Percentiles rank a stretch among this genome's conserved stretches.
These are phyloP conservation scores for Volucella inflata DNA, from an alignment of 2,888 invertebrate species.

Conservation along the genomic window DNA sequence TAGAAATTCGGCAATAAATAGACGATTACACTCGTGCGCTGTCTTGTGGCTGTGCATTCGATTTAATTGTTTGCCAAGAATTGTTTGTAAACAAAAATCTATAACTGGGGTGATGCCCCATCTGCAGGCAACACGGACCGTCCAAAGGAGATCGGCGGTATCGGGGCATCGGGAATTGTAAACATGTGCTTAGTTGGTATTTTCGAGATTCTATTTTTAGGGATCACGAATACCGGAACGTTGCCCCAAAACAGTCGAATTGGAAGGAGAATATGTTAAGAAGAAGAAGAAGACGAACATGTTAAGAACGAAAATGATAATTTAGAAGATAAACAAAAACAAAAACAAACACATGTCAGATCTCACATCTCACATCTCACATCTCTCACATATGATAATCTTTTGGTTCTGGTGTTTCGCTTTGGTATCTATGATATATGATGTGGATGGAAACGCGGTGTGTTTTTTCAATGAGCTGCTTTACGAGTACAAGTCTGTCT, in stretches of 20 bases:
- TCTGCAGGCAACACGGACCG: no score
- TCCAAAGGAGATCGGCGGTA: neutral
- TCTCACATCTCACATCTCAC: neutral
- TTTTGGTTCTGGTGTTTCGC: neutral
- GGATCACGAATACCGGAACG: slow-evolving; percentile 15
- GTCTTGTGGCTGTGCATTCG: slow-evolving; percentile 44
- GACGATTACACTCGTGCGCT: slow-evolving; percentile 10
- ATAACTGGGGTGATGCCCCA: slow-evolving; percentile 10
- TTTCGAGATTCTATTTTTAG: slow-evolving; percentile 55
- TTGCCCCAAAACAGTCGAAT: neutral
- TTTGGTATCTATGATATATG: slow-evolving; percentile 2
- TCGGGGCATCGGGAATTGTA: neutral
- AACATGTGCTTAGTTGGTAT: slow-evolving; percentile 28
- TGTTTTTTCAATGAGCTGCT: neutral
- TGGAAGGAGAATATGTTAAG: neutral
- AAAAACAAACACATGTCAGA: neutral
- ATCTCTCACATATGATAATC: slow-evolving; percentile 11
- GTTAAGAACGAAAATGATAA: slow-evolving; percentile 15
- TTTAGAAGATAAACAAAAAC: slow-evolving; percentile 42
- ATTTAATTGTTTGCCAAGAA: slow-evolving; percentile 69
- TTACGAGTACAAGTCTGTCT: neutral
- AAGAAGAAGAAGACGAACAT: neutral
- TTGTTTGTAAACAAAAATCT: slow-evolving; percentile 62
- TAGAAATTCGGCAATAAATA: slow-evolving; percentile 31
- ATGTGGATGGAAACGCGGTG: neutral